Conservation (phyloP, 2,888 invertebrate genomes). For the Drosophila pseudotakahashii region DNA sequence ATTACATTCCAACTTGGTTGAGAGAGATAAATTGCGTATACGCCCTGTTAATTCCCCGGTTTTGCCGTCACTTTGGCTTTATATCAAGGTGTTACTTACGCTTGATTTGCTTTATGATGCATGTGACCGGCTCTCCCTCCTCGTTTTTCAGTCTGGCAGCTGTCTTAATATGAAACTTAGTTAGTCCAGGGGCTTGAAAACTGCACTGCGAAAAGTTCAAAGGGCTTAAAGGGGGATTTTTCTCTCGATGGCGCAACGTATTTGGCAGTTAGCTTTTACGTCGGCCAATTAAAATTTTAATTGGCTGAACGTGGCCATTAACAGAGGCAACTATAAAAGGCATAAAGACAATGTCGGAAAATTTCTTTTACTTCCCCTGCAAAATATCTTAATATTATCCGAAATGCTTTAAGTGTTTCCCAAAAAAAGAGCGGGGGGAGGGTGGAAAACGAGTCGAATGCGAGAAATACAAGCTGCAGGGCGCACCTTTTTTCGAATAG, state of each 20-base stretch:
- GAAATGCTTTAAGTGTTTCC: slow-evolving; percentile 50
- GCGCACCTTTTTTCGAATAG: slow-evolving; percentile 50
- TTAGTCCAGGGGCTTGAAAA: slow-evolving; percentile 18
- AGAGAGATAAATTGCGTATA: slow-evolving; percentile 47
- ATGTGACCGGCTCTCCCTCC: slow-evolving; percentile 6
- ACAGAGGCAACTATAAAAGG: slow-evolving; percentile 47
- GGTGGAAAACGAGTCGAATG: background rate
- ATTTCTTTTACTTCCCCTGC: slow-evolving; percentile 28
- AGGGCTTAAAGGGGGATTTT: slow-evolving; percentile 45
- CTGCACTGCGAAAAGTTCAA: slow-evolving; percentile 28
- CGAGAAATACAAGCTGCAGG: slow-evolving; percentile 20
- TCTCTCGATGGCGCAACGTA: slow-evolving; percentile 1
- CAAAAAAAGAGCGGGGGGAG: background rate
- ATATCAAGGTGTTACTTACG: slow-evolving; percentile 46
- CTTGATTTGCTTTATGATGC: slow-evolving; percentile 59
- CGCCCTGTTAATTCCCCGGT: slow-evolving; percentile 31
- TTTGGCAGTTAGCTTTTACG: slow-evolving; percentile 51
- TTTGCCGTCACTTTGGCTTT: slow-evolving; percentile 29
- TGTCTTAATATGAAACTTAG: slow-evolving; percentile 54
- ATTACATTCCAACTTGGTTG: slow-evolving; percentile 21
- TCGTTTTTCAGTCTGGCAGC: slow-evolving; percentile 22
- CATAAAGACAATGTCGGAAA: slow-evolving; percentile 64
- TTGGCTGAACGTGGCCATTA: slow-evolving; percentile 67
- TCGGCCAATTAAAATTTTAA: slow-evolving; percentile 64
- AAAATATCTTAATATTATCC: slow-evolving; percentile 52